These are phyloP conservation scores for Hephaestus fuliginosus DNA, from an alignment of 2,797 vertebrate species.

Conservation along the genomic window DNA sequence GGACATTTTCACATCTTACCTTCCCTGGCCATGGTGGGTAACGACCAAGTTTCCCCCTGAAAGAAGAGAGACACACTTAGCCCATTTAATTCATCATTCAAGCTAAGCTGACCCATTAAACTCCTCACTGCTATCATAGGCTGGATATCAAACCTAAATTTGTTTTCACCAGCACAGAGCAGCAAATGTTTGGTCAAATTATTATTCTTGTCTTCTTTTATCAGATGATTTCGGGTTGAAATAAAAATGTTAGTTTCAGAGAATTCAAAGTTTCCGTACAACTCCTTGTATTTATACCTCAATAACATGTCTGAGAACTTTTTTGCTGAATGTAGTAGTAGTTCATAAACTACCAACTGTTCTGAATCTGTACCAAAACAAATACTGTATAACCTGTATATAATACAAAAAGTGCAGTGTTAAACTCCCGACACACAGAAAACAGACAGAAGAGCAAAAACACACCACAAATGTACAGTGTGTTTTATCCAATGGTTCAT, in stretches of 20 bases:
- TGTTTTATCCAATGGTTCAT: too few species aligned
- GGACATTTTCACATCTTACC: conserved; percentile 81
- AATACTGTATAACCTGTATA: too few species aligned
- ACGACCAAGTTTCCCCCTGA: conserved; percentile 96
- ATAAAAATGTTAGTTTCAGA: not conserved
- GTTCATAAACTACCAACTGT: not conserved
- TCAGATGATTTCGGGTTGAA: not conserved
- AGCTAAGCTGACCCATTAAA: not conserved
- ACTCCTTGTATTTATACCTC: not conserved
- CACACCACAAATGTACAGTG: too few species aligned
- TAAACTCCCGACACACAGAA: not conserved
- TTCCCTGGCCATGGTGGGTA: conserved; percentile 99
- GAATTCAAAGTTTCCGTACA: not conserved
- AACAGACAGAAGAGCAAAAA: too few species aligned
- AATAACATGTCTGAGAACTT: not conserved
- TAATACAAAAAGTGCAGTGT: too few species aligned
- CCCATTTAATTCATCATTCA: not conserved
- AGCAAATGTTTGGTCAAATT: not conserved
- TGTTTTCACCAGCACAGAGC: not conserved
- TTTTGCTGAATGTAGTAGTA: too few species aligned
- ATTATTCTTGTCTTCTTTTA: not conserved
- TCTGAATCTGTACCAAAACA: not conserved
- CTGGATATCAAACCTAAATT: not conserved
- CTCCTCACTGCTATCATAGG: too few species aligned
- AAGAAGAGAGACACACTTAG: conserved; percentile 43